Evolutionary conservation across 1,140 invertebrate species (phyloP), one percentile per base, ranked within the genome.

Genomic region (Cotesia glomerata): DNA sequence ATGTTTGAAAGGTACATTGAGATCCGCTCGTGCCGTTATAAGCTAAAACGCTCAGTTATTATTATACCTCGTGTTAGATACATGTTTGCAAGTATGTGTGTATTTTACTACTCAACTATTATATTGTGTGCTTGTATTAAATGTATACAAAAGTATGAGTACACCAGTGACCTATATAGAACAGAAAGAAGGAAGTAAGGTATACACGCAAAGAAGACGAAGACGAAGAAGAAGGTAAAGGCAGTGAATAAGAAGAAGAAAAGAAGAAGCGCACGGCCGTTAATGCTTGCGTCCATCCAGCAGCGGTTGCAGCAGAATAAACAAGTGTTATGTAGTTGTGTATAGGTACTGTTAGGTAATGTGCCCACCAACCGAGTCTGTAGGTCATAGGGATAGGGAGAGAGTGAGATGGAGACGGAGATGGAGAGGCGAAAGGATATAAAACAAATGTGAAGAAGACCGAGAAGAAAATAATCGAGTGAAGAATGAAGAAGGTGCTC

Each of bases 291-390:
- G 59, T 62, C 59, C 59, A 26, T 67, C 51, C 65, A 67, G 49
- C 51, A 35, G 39, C 65, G 65, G 49, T 67, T 67, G 65, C 65
- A 67, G 36, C 39, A 45, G 39, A 45, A 45, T 45, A 67, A 67
- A 26, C 54, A 56, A 62, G 77, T 79, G 39, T 45, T 45, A 45
- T 45, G 39, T 45, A 45, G 39, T 45, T 45, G 39, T 45, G 78
- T 76, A 81, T 61, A 45, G 79, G 78, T 84, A 85, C 83, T 82
- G 83, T 83, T 84, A 84, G 82, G 80, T 85, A 83, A 84, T 81
- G 79, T 61, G 79, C 72, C 76, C 76, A 67, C 54, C 73, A 73
- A 68, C 51, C 74, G 75, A 83, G 77, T 82, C 80, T 85, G 80
- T 85, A 85, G 84, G 84, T 85, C 84, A 83, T 66, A 66, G 80